Conservation (phyloP, 2,797 vertebrate species). For the Anniella stebbinsi region DNA sequence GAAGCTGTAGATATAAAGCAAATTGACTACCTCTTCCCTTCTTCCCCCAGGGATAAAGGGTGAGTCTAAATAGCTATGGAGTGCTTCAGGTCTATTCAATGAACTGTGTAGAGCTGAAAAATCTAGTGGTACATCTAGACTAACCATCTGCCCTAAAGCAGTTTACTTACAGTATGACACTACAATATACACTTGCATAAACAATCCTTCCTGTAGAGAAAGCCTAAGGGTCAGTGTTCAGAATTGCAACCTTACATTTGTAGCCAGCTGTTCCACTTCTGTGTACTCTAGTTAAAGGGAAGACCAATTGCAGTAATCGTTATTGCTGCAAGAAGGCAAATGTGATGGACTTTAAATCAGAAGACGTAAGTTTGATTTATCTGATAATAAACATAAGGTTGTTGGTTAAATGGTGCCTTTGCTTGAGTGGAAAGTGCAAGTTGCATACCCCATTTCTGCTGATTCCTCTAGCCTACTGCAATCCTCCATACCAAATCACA, state of each 20-base stretch:
- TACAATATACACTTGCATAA: neutral
- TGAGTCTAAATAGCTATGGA: neutral
- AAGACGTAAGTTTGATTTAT: neutral
- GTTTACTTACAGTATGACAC: neutral
- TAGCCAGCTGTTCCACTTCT: constrained; percentile 1
- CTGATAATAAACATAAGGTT: neutral
- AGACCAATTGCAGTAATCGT: constrained; percentile 54
- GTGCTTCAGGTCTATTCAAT: neutral
- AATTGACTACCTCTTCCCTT: constrained; percentile 24
- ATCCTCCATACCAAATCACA: neutral
- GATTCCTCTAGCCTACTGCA: neutral
- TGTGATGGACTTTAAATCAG: constrained; percentile 40
- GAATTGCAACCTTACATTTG: constrained; percentile 26
- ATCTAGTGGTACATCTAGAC: neutral
- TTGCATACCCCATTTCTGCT: neutral
- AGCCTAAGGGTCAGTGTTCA: constrained; percentile 17
- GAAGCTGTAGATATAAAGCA: neutral
- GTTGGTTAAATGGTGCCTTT: neutral
- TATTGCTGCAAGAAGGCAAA: constrained; percentile 46
- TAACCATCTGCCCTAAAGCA: neutral
- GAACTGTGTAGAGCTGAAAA: neutral
- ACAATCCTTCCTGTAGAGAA: neutral
- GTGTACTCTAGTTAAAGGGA: neutral
- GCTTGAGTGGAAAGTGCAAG: neutral
- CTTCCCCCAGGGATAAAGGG: neutral